Base-by-base conservation (phyloP, 2,797 vertebrate species). In the Anguilla pacifica region DNA sequence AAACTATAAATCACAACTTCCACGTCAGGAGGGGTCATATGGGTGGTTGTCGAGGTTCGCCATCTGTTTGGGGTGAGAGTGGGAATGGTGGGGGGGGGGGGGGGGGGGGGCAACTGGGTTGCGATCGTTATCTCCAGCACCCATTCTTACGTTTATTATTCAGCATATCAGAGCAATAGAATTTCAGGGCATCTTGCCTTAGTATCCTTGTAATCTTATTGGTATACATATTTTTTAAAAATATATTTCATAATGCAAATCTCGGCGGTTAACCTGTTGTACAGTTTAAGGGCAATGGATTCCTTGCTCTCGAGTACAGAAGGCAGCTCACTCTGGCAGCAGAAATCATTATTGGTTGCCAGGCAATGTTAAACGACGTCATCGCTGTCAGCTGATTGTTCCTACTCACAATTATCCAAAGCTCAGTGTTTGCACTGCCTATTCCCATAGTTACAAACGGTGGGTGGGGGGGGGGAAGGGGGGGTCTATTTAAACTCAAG, bases 401-500 rank as follows among this genome's bases (percentile, higher is more conserved):
- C 74, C 74, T 0, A 19, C 74, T 43, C 74, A 79, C 6, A 43
- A 79, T 79, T 43, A 79, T 46, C 17, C 43, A 19, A 79, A 39
- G 74, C 74, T 25, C 39, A 79, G 39, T 79, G 35, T 79, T 79
- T 79, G 39, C 35, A 17, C 74, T 43, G 74, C 43, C 35, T 79
- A 79, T 79, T 79, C 74, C 74, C 74, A 79, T 22, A 79, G 74
- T 79, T 43, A 79, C 74, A 74, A 19, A 79, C 35, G 64, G 59
- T 15, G 39, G 39, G 39, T 3, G 39, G 19, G 59, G 15, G 57
- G 15, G 13, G 57, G 7, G 57, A 2, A 2, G 59, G 59, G 59
- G 19, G 59, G 70, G 35, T 22, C 25, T 51, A 82, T 82, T 82
- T 82, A 49, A 51, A 49, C 43, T 51, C 46, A 51, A 9, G 43